Conservation (phyloP, 2,113 vertebrate species). For the Eudyptes chrysolophus region DNA sequence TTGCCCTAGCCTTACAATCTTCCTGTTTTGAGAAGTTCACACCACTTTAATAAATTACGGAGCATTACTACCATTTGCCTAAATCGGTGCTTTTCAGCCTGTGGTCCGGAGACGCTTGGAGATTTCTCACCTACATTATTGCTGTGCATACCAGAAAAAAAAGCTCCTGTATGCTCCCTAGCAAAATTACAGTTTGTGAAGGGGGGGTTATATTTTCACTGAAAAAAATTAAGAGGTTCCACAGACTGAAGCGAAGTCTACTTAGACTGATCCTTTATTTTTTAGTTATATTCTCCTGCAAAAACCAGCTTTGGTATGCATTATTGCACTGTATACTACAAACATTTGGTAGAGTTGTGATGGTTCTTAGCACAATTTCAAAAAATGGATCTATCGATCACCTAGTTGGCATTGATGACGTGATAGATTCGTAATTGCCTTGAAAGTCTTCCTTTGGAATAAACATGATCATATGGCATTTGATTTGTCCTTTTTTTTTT, state of each 20-base stretch:
- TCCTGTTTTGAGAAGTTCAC: background rate
- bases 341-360: background rate
- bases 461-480: background rate
- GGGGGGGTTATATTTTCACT: background rate
- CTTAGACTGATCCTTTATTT: background rate
- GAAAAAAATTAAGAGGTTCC: background rate
- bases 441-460: background rate
- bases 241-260: background rate
- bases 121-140: background rate
- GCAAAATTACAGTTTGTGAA: background rate
- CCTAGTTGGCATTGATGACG: background rate
- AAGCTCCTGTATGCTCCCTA: background rate
- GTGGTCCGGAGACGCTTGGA: background rate
- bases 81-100: background rate
- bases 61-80: background rate
- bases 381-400: background rate
- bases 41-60: background rate
- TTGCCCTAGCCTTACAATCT: background rate
- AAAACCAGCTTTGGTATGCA: background rate
- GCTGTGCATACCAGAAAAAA: background rate
- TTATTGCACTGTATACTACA: background rate
- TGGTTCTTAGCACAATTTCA: background rate
- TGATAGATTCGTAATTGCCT: background rate
- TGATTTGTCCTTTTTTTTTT: background rate
- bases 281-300: background rate